Conservation (phyloP, 2,888 invertebrate species). For the Smittia sp. region DNA sequence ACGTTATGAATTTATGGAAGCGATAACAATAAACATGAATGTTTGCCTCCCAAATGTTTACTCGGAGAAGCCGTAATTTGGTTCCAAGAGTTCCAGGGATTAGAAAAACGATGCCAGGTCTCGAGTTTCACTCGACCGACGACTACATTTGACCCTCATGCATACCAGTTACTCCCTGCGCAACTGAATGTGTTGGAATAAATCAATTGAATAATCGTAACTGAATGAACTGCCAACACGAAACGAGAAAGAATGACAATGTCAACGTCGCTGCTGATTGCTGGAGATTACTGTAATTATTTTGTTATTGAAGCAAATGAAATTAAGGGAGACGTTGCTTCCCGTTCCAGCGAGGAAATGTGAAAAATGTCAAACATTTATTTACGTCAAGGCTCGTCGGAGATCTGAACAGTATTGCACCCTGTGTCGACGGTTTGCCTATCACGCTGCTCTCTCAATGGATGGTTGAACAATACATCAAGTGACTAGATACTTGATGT, state of each 20-base stretch:
- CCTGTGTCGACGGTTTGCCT: no score
- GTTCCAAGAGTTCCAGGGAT: no score
- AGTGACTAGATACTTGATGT: no score
- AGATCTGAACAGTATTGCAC: no score
- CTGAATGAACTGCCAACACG: slow-evolving; percentile 6
- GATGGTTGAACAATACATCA: no score
- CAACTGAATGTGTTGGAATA: background rate
- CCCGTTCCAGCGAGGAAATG: background rate
- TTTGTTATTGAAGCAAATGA: slow-evolving; percentile 24
- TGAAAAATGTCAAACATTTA: background rate
- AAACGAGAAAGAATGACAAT: background rate
- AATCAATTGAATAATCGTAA: slow-evolving; percentile 26
- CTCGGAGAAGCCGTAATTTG: background rate
- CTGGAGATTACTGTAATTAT: slow-evolving; percentile 35
- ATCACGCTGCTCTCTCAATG: no score
- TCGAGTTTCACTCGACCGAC: background rate
- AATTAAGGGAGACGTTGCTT: slow-evolving; percentile 20
- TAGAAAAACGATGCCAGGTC: background rate
- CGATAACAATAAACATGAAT: slow-evolving; percentile 32
- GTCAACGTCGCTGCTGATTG: background rate
- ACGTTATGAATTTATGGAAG: slow-evolving; percentile 36
- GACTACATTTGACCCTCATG: background rate
- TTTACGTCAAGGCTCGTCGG: no score
- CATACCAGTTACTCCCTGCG: background rate
- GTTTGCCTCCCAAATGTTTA: background rate